Conservation (phyloP, 2,113 vertebrate genomes). For the Heloderma charlesbogerti region DNA sequence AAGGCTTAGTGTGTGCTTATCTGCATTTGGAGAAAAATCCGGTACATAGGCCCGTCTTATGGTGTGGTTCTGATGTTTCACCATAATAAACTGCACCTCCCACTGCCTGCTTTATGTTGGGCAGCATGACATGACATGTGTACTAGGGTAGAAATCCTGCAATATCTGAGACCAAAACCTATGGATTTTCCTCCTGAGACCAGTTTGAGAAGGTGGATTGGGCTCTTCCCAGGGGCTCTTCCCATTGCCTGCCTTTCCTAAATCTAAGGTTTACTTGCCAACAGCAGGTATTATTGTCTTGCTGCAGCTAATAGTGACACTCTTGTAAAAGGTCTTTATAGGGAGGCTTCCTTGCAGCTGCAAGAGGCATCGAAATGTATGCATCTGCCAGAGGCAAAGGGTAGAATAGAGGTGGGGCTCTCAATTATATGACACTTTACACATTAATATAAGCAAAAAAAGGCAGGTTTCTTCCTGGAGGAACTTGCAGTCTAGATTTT, state of each 20-base stretch:
- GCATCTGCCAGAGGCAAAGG: background rate
- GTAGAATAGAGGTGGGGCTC: no score
- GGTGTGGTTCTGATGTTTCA: background rate
- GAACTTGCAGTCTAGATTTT: background rate
- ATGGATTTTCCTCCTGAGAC: background rate
- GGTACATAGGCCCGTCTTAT: background rate
- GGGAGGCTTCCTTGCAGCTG: background rate
- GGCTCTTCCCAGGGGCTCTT: no score
- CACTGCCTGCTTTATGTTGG: background rate
- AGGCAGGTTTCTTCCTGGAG: background rate
- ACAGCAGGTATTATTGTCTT: background rate
- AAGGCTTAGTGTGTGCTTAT: background rate
- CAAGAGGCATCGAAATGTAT: no score
- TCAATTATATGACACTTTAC: background rate
- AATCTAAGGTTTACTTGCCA: background rate
- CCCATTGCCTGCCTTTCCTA: background rate
- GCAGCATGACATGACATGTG: rapidly evolving
- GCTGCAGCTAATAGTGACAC: background rate
- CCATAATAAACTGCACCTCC: background rate
- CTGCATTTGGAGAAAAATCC: background rate
- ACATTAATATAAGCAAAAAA: background rate
- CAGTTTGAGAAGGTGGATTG: background rate
- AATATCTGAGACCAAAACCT: background rate
- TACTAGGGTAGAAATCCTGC: background rate
- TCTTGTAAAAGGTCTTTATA: background rate